A percentile compares a stretch with the other conserved stretches of the same genome.
phyloP scores from a whole-genome alignment of 2,113 vertebrate species.

The Ophthalmolycus amberensis region DNA sequence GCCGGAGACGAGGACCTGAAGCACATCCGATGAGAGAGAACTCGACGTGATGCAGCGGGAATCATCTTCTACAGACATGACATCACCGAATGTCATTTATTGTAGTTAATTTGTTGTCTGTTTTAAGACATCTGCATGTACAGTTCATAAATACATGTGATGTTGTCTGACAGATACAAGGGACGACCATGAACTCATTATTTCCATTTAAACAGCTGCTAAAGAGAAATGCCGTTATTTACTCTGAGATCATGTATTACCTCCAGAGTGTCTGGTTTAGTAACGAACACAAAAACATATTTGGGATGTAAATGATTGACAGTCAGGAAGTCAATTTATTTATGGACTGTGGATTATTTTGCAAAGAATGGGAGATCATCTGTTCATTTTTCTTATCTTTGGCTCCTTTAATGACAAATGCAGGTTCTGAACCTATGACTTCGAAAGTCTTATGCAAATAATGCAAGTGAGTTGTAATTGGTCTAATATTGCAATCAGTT shows the following conservation, averaged over 20 bases:
- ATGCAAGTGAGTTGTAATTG: neutral
- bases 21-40: neutral
- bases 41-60: neutral
- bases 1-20: constrained; percentile 68
- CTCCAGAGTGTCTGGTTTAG: too few relatives aligned
- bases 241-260: too few relatives aligned
- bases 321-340: neutral
- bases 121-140: constrained; percentile 45
- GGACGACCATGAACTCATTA: neutral
- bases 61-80: neutral
- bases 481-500: neutral
- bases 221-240: neutral
- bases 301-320: neutral
- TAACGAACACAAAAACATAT: neutral
- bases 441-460: too few relatives aligned
- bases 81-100: neutral
- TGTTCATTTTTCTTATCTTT: neutral
- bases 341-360: neutral
- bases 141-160: constrained; percentile 3
- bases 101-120: constrained; percentile 3
- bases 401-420: neutral
- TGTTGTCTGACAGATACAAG: neutral
- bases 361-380: neutral
- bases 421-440: too few relatives aligned
- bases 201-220: neutral